Evolutionary conservation across 2,888 invertebrate genomes (phyloP).

Genomic region (Seladonia tumulorum): DNA sequence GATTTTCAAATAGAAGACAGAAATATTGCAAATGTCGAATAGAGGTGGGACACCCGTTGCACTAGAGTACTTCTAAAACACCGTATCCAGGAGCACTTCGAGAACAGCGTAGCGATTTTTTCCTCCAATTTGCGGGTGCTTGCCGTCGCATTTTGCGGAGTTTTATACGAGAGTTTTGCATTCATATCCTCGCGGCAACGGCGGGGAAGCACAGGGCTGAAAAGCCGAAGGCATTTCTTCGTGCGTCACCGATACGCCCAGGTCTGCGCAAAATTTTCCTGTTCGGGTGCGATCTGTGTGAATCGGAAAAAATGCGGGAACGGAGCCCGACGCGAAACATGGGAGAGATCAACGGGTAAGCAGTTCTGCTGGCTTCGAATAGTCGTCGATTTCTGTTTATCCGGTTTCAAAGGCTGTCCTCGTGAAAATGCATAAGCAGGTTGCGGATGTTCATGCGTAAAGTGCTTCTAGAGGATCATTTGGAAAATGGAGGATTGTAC

Average conservation of each 20-base stretch:
- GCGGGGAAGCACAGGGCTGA: slow-evolving; percentile 15
- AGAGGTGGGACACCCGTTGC: not conserved
- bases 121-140: slow-evolving; percentile 46
- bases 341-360: not conserved
- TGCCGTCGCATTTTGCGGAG: slow-evolving; percentile 20
- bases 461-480: not conserved
- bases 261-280: slow-evolving; percentile 25
- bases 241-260: slow-evolving; percentile 23
- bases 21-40: not conserved
- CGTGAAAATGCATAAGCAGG: not conserved
- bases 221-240: slow-evolving; percentile 29
- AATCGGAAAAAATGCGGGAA: slow-evolving; percentile 22
- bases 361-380: not conserved
- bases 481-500: not conserved
- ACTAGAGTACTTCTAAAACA: slow-evolving; percentile 15
- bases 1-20: not conserved
- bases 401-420: not conserved
- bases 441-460: not conserved
- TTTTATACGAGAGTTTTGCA: slow-evolving; percentile 35
- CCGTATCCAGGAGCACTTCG: not conserved
- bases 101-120: not conserved
- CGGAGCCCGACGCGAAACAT: not conserved
- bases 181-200: slow-evolving; percentile 42
- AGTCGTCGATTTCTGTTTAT: not conserved
- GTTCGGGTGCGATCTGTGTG: slow-evolving; percentile 28